Percentiles rank a stretch among this genome's conserved stretches.
Evolutionary conservation across 2,888 invertebrate genomes (phyloP).

Genomic region (Protophormia terraenovae): DNA sequence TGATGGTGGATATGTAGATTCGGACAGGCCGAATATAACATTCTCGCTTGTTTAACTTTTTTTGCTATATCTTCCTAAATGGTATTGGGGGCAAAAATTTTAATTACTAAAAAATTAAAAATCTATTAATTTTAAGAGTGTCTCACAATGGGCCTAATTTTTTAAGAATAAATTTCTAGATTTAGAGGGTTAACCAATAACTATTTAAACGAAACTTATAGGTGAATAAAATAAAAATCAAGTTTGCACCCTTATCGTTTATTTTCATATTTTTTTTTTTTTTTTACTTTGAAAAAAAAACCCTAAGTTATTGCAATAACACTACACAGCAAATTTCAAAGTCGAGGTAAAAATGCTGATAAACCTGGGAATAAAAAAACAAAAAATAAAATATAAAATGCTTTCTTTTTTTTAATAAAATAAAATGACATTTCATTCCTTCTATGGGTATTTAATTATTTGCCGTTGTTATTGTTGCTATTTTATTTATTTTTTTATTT

Average conservation of each 20-base stretch:
- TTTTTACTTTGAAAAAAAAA: not conserved
- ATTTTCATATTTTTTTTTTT: too few species aligned
- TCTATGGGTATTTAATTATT: not conserved
- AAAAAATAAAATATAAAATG: not conserved
- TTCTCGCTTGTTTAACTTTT: too few species aligned
- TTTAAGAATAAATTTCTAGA: too few species aligned
- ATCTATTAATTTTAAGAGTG: too few species aligned
- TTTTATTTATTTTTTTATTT: not conserved
- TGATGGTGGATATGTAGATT: too few species aligned
- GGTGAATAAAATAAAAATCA: not conserved
- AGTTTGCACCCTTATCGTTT: slow-evolving; percentile 12
- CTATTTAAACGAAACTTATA: not conserved
- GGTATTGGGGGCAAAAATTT: too few species aligned
- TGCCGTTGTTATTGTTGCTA: not conserved
- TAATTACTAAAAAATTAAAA: too few species aligned
- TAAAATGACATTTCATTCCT: not conserved
- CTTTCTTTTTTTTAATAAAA: not conserved
- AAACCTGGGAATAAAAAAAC: not conserved
- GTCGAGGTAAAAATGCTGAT: slow-evolving; percentile 37
- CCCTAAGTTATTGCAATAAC: not conserved
- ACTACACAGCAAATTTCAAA: slow-evolving; percentile 1
- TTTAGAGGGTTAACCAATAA: not conserved
- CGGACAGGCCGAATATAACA: too few species aligned
- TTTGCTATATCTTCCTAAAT: too few species aligned
- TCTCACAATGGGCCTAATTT: too few species aligned